Evolutionary conservation across 2,113 vertebrate species (phyloP), one percentile per base, ranked within the genome.

Genomic region (Potamarius usumacintae): DNA sequence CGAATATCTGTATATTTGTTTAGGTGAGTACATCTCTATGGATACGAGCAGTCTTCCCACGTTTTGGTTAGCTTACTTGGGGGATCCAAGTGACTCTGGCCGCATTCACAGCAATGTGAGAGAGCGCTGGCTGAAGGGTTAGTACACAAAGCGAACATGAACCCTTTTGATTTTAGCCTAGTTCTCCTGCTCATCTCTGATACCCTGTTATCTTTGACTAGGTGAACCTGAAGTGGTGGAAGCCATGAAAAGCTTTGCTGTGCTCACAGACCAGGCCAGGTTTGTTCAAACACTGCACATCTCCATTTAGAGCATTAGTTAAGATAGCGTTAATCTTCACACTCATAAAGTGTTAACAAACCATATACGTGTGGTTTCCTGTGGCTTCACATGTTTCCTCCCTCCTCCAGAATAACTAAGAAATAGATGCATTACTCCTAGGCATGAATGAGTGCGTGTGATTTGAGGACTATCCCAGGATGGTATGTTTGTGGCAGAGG

Each of bases 51-150:
- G 69, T 5, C 92, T 95, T 7, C 96, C 96, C 0, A 83, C 25
- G 0, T 95, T 97, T 88, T 96, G 96, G 96, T 89, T 97, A 83
- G 96, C 95, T 27, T 97, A 95, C 87, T 91, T 96, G 89, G 93
- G 95, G 5, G 95, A 96, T 89, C 96, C 96, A 74, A 96, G 96
- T 71, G 96, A 97, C 89, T 96, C 96, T 14, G 96, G 96, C 9
- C 94, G 94, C 20, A 96, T 96, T 90, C 96, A 96, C 87, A 96
- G 96, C 90, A 95, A 96, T 84, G 91, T 96, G 74, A 91, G 95
- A 8, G 96, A 96, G 90, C 94, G 95, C 79, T 97, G 96, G 96
- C 92, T 96, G 25, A 95, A 84, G 4, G 95, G 96, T 96, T 92
- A 15, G 77, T 27, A n/a, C 53, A 80, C n/a, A 63, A 4, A 30